Evolutionary conservation across 2,113 vertebrate genomes (phyloP).

Genomic region (Python bivittatus): DNA sequence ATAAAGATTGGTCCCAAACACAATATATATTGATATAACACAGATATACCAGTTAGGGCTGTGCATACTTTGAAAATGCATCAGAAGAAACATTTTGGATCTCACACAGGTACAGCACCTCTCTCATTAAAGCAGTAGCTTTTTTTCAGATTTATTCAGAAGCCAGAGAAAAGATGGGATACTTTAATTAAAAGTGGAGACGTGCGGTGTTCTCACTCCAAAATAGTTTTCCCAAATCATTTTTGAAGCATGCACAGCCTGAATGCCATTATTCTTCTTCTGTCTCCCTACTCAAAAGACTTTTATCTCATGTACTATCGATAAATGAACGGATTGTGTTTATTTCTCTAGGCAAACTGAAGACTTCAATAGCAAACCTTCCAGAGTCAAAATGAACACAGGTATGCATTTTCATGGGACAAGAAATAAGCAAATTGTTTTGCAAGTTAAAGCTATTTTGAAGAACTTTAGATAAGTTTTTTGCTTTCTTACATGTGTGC

Average conservation of each 20-base stretch:
- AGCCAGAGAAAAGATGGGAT: too few species aligned
- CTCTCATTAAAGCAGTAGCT: too few species aligned
- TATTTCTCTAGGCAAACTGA: slow-evolving; percentile 76
- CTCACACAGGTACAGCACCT: too few species aligned
- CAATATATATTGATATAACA: slow-evolving; percentile 43
- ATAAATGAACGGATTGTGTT: slow-evolving; percentile 69
- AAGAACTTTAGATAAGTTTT: background rate
- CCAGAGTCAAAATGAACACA: slow-evolving; percentile 81
- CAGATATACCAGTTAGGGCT: slow-evolving; percentile 36
- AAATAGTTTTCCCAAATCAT: background rate
- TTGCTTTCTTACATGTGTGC: slow-evolving; percentile 34
- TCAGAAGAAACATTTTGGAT: too few species aligned
- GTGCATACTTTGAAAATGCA: too few species aligned
- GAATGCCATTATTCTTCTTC: background rate
- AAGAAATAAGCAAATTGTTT: background rate
- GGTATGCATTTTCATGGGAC: slow-evolving; percentile 70
- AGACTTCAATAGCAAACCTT: slow-evolving; percentile 73
- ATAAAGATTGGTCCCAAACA: slow-evolving; percentile 62
- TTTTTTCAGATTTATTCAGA: too few species aligned
- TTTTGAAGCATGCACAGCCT: background rate
- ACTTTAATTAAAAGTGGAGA: too few species aligned
- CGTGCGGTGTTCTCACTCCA: too few species aligned
- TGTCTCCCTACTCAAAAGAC: background rate
- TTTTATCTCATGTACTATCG: slow-evolving; percentile 40
- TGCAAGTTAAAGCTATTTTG: slow-evolving; percentile 1